Evolutionary conservation across 2,113 vertebrate species (phyloP).

Genomic region (Carlito syrichta): DNA sequence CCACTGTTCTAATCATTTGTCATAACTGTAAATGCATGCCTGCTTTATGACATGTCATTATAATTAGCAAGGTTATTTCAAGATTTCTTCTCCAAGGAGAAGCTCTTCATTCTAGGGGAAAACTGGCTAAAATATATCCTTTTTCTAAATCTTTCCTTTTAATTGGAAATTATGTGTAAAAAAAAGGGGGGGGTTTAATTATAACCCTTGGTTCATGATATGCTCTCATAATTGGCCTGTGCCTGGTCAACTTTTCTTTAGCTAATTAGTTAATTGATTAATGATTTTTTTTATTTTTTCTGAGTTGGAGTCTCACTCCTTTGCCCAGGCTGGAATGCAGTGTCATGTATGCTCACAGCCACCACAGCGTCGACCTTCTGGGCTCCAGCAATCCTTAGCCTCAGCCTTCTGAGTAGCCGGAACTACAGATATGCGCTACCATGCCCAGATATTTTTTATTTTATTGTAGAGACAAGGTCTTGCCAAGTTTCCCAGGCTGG

Average conservation of each 20-base stretch:
- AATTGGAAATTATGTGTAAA: background rate
- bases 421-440: too few species aligned
- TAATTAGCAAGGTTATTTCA: background rate
- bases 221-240: background rate
- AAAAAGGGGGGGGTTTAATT: background rate
- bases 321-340: too few species aligned
- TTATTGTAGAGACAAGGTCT: too few species aligned
- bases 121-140: background rate
- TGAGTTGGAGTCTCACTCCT: too few species aligned
- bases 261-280: background rate
- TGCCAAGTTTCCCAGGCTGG: too few species aligned
- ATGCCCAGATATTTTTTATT: too few species aligned
- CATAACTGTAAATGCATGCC: background rate
- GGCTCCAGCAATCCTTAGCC: too few species aligned
- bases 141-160: background rate
- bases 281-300: too few species aligned
- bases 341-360: too few species aligned
- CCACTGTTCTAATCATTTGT: background rate
- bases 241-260: background rate
- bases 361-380: too few species aligned
- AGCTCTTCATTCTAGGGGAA: background rate
- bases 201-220: background rate
- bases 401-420: too few species aligned
- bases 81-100: background rate
- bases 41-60: background rate